Conservation (phyloP, 2,888 invertebrate genomes). For the Microplitis manilae region DNA sequence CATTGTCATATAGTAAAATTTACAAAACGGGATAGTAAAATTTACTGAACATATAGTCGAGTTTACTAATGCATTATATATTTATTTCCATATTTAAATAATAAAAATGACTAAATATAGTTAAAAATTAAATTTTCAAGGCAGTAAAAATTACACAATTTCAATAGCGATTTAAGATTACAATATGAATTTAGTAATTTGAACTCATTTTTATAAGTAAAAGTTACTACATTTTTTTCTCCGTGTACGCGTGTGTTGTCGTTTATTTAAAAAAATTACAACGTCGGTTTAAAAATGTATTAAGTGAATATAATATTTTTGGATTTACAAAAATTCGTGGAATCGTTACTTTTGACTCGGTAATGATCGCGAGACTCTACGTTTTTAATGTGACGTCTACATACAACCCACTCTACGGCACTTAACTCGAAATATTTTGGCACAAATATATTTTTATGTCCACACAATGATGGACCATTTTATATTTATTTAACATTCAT, state of each 20-base stretch:
- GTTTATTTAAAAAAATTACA: background rate
- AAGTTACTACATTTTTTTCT: too few relatives aligned
- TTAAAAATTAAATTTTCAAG: too few relatives aligned
- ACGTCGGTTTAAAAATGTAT: background rate
- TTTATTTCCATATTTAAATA: too few relatives aligned
- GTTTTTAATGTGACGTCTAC: conserved; percentile 18
- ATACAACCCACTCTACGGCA: background rate
- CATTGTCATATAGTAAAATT: too few relatives aligned
- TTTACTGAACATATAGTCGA: too few relatives aligned
- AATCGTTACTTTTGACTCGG: background rate
- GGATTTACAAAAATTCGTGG: background rate
- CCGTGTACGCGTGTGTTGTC: background rate
- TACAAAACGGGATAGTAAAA: too few relatives aligned
- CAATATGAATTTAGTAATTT: too few relatives aligned
- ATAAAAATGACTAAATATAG: too few relatives aligned
- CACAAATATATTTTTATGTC: conserved; percentile 7
- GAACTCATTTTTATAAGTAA: too few relatives aligned
- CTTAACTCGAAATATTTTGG: conserved; percentile 18
- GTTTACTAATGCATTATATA: too few relatives aligned
- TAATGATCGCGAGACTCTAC: background rate
- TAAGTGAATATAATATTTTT: background rate
- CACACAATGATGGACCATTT: conserved; percentile 8
- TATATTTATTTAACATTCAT: background rate
- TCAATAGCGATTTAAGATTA: too few relatives aligned
- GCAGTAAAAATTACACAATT: too few relatives aligned